Evolutionary conservation across 2,113 vertebrate genomes (phyloP), one percentile per base, ranked within the genome.

Genomic region (Suncus etruscus): DNA sequence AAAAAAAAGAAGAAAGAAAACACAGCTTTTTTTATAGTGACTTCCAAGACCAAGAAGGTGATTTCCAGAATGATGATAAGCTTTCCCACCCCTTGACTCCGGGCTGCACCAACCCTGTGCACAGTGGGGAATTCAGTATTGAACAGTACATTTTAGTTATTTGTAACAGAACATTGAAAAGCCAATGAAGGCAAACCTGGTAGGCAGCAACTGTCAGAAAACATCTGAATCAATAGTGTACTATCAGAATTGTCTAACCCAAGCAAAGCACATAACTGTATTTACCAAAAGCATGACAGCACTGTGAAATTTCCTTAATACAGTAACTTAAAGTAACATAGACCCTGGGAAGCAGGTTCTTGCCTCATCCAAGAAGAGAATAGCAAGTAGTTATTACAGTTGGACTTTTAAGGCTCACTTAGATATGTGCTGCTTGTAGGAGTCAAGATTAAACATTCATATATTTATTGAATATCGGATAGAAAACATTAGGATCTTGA

Each of bases 81-180:
- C 87, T 0, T 70, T 95, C 95, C 68, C 1, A 78, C 3, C 50
- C 29, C 18, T 16, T 18, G n/a, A 39, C 63, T 86, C 68, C 78
- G 75, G 25, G 54, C 7, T 11, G 85, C 63, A 89, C 54, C 91
- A 87, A 31, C 79, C 81, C 29, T 63, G 79, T 15, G 16, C 65
- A 0, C 95, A 95, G 90, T 86, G 29, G 93, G 95, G 73, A 88
- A 81, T 39, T 73, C 95, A 66, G 3, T 63, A 94, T 93, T 91
- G 93, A 92, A 93, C 87, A 92, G 95, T 93, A 94, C 95, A 89
- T 95, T 94, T 93, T 94, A 87, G 83, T 89, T 96, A 95, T 97
- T 97, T 95, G 94, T 95, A 96, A 94, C 93, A 94, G 94, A 94
- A 95, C 94, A 95, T 75, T 86, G 95, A 31, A 81, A 90, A 92